phyloP scores from a whole-genome alignment of 2,113 vertebrate genomes.

The Antechinus stuartii region DNA sequence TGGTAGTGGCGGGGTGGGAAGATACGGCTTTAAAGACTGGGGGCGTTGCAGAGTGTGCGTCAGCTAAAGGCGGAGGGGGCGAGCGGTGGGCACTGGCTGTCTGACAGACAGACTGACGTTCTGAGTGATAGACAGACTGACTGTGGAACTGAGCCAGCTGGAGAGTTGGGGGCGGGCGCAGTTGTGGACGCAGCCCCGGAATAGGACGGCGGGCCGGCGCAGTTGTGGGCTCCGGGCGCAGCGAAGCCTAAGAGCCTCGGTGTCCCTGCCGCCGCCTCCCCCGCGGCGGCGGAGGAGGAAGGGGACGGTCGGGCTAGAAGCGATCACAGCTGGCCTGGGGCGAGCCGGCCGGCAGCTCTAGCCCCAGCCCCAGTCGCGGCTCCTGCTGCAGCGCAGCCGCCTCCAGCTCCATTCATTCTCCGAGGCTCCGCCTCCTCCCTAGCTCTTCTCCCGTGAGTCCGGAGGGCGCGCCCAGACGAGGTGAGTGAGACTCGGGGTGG shows the following conservation, averaged over 20 bases:
- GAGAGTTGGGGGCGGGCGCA: neutral
- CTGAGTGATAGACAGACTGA: neutral
- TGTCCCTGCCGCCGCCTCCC: neutral
- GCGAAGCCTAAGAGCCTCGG: neutral
- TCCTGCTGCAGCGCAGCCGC: neutral
- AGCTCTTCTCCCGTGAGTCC: too few relatives aligned
- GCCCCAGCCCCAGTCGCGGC: neutral
- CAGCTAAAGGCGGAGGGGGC: conserved; percentile 48
- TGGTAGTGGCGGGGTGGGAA: neutral
- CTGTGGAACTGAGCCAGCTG: neutral
- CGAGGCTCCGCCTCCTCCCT: neutral
- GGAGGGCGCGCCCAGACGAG: conserved; percentile 25
- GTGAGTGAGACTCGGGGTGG: conserved; percentile 44
- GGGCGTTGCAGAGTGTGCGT: conserved; percentile 62
- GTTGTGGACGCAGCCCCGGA: neutral
- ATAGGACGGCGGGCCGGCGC: neutral
- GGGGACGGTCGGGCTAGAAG: conserved; percentile 34
- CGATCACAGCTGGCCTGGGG: conserved; percentile 13
- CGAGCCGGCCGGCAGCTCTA: neutral
- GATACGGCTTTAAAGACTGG: neutral
- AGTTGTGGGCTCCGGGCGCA: too few relatives aligned
- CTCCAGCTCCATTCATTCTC: neutral
- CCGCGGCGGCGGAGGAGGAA: conserved; percentile 41
- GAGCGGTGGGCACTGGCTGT: neutral
- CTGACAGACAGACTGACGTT: neutral